Evolutionary conservation across 2,113 vertebrate genomes (phyloP).

Genomic region (Hucho hucho): DNA sequence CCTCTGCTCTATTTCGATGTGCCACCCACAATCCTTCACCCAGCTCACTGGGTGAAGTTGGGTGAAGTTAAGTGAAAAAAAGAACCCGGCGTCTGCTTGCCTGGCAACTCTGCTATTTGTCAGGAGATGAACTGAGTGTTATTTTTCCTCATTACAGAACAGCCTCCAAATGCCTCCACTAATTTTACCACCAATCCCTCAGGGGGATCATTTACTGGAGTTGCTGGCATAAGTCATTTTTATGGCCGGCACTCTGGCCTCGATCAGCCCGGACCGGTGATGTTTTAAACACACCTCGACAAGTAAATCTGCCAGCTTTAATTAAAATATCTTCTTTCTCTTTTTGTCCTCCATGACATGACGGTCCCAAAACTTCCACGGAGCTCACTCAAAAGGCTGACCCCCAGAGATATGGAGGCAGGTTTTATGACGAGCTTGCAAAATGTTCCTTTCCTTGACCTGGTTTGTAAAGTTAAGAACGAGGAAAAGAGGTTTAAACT

Average conservation of each 20-base stretch:
- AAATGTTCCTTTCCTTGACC: constrained; percentile 26
- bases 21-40: background rate
- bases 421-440: constrained; percentile 48
- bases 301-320: constrained; percentile 17
- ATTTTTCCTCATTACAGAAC: background rate
- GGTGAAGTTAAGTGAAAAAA: background rate
- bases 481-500: too few species aligned
- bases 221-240: constrained; percentile 4
- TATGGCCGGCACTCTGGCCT: constrained; percentile 2
- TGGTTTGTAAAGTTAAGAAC: constrained; percentile 31
- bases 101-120: background rate
- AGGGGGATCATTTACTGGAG: background rate
- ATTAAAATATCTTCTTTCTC: background rate
- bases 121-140: background rate
- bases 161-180: background rate
- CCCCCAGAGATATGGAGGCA: constrained; percentile 41
- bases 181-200: background rate
- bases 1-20: background rate
- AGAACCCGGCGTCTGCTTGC: background rate
- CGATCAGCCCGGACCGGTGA: background rate
- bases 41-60: background rate
- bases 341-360: constrained; percentile 57
- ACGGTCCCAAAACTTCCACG: constrained; percentile 50
- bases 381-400: constrained; percentile 47
- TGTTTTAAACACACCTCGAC: background rate